Percentiles rank a stretch among this genome's conserved stretches.
Evolutionary conservation across 2,797 vertebrate genomes (phyloP).

Genomic region (Dendrocincla tyrannina): DNA sequence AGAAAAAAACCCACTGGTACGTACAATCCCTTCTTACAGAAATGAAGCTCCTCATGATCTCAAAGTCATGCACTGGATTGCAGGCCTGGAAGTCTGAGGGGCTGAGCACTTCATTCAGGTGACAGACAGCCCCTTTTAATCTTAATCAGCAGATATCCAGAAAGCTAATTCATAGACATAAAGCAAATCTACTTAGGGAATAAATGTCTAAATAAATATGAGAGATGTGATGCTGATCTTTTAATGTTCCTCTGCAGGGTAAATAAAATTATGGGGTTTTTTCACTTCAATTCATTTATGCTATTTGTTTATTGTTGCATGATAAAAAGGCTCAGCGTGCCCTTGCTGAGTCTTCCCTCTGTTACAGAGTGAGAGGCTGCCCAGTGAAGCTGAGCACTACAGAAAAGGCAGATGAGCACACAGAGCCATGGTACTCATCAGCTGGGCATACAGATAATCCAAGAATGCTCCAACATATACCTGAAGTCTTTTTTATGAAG

Average conservation of each 20-base stretch:
- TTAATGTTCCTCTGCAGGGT: conserved; percentile 9
- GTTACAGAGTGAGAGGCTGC: neutral
- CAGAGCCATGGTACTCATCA: neutral
- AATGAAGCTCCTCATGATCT: neutral
- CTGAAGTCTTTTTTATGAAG: neutral
- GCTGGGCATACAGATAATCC: neutral
- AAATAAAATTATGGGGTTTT: neutral
- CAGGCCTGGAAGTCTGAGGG: neutral
- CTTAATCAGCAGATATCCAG: conserved; percentile 11
- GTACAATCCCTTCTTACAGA: neutral
- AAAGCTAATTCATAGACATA: neutral
- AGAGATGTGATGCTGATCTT: conserved; percentile 20
- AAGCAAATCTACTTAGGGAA: conserved; percentile 44
- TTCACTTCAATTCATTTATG: conserved; percentile 29
- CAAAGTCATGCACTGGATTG: neutral
- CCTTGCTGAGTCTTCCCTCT: neutral
- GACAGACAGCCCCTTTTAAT: neutral
- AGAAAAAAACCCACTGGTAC: neutral
- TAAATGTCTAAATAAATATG: conserved; percentile 50
- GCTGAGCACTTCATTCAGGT: neutral
- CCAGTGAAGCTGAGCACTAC: neutral
- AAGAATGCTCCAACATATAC: neutral
- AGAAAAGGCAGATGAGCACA: neutral
- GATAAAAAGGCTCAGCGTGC: neutral
- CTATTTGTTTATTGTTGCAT: neutral